Percentiles rank a stretch among this genome's conserved stretches.
phyloP scores from a whole-genome alignment of 2,888 invertebrate species.

The Thalpophila matura region DNA sequence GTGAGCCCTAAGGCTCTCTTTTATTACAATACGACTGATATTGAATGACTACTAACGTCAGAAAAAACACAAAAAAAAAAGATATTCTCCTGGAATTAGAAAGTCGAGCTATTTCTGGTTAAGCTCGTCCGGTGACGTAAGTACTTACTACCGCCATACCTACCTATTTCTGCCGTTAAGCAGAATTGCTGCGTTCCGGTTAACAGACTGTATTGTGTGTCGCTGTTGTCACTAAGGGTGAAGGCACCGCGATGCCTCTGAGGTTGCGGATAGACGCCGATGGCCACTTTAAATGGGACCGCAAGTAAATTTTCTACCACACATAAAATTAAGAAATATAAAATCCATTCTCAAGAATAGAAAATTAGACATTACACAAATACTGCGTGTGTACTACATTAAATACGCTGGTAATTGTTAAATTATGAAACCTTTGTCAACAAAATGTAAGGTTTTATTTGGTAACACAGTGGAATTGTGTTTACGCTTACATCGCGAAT shows the following conservation, averaged over 20 bases:
- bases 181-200: too few species aligned
- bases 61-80: background rate
- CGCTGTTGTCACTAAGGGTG: too few species aligned
- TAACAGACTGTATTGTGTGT: too few species aligned
- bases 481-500: constrained; percentile 54
- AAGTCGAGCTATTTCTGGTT: too few species aligned
- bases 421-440: constrained; percentile 68
- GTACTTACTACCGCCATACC: too few species aligned
- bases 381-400: constrained; percentile 24
- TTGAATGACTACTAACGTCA: background rate
- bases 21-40: constrained; percentile 4
- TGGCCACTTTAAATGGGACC: too few species aligned
- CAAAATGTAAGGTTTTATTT: constrained; percentile 61
- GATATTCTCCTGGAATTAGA: background rate
- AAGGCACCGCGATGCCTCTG: too few species aligned
- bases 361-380: constrained; percentile 21
- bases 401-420: constrained; percentile 55
- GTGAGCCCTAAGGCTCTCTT: background rate
- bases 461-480: constrained; percentile 57
- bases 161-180: too few species aligned
- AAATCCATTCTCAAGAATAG: background rate
- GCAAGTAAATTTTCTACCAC: too few species aligned
- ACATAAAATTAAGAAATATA: constrained; percentile 1
- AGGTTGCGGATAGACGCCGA: too few species aligned
- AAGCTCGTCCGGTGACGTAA: too few species aligned